Evolutionary conservation across 2,888 invertebrate genomes (phyloP), one percentile per base, ranked within the genome.

Genomic region (Trachelus stipa): DNA sequence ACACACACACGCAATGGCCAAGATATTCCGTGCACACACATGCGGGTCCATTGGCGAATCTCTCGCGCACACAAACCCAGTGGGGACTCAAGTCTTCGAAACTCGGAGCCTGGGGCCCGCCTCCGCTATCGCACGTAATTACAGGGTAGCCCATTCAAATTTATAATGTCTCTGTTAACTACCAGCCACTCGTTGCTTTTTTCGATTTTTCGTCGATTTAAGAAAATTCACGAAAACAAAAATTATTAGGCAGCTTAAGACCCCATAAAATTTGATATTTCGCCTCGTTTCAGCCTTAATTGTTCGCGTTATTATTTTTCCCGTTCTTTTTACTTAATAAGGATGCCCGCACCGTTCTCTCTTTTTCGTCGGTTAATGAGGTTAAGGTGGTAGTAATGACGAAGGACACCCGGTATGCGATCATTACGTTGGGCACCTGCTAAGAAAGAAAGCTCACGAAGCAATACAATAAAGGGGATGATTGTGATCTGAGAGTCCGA

Each of bases 401-500:
- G 40, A 40, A 56, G 84, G 82, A 85, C 85, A 85, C 85, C 85
- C 85, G 86, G 85, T 85, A 85, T 81, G 82, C 84, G 82, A 85
- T 81, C 80, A 83, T 86, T 68, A 75, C 69, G 69, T 75, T 80
- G 85, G 81, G 85, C 85, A 85, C 85, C 85, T 85, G 85, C 85
- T 83, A 85, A 83, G 85, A 85, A 85, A 86, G 86, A 86, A 76
- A 84, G 84, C 80, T 85, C 82, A 83, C 84, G 82, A 76, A 80
- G 83, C 83, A 82, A 80, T 80, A 85, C 83, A 83, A 85, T 82
- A 79, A 83, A 77, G 81, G 82, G 83, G 82, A 88, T 86, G 89
- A 88, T 88, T 88, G 89, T 88, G 89, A 89, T 89, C 88, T 86
- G 85, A 87, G 86, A 86, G 84, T 85, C 85, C 83, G 87, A 86